Evolutionary conservation across 1,140 invertebrate genomes (phyloP).

Genomic region (Drosophila navojoa): DNA sequence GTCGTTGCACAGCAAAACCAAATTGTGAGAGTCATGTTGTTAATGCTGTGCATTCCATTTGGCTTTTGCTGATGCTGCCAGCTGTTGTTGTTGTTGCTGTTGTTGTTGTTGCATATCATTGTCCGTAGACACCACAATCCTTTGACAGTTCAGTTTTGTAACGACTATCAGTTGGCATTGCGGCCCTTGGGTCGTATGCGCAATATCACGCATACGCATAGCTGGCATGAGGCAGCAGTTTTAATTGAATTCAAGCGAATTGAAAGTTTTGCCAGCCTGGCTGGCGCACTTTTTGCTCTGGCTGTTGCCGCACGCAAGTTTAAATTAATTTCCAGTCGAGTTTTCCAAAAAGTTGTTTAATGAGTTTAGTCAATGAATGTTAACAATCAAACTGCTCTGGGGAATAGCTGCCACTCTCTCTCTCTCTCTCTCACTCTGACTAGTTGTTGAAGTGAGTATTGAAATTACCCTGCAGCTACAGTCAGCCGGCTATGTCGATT

Average conservation of each 20-base stretch:
- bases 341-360: slow-evolving; percentile 66
- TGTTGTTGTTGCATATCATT: slow-evolving; percentile 47
- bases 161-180: slow-evolving; percentile 30
- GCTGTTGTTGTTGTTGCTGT: slow-evolving; percentile 9
- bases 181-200: slow-evolving; percentile 66
- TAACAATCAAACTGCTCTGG: slow-evolving; percentile 38
- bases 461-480: neutral
- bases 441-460: neutral
- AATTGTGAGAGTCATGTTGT: slow-evolving; percentile 76
- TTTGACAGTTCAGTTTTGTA: slow-evolving; percentile 53
- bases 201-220: slow-evolving; percentile 72
- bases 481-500: slow-evolving; percentile 5
- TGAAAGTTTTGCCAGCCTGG: slow-evolving; percentile 50
- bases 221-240: slow-evolving; percentile 60
- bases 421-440: neutral
- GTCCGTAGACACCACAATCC: slow-evolving; percentile 41
- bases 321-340: slow-evolving; percentile 71
- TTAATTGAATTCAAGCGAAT: slow-evolving; percentile 73
- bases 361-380: slow-evolving; percentile 72
- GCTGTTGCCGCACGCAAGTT: slow-evolving; percentile 49
- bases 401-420: slow-evolving; percentile 18
- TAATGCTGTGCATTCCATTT: slow-evolving; percentile 38
- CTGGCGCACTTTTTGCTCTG: slow-evolving; percentile 22
- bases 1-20: slow-evolving; percentile 12
- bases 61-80: neutral